Evolutionary conservation across 2,113 vertebrate species (phyloP).

Genomic region (Malaclemys terrapin): DNA sequence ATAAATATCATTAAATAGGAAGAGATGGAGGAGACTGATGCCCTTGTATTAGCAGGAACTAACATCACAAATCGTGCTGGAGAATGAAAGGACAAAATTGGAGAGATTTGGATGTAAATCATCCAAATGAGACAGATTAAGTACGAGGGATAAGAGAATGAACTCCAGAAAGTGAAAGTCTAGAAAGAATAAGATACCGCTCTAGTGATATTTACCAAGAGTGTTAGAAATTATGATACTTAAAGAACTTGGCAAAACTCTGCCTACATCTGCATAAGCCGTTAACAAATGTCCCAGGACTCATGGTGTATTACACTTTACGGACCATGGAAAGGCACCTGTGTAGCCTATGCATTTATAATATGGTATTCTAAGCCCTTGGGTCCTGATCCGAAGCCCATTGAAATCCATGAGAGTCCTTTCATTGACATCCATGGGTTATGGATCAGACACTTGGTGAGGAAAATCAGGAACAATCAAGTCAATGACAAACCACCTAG

Average conservation of each 20-base stretch:
- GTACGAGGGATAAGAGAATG: rapidly evolving
- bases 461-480: too few relatives aligned
- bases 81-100: conserved; percentile 37
- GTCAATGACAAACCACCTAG: too few relatives aligned
- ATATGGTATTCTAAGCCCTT: background rate
- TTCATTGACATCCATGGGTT: background rate
- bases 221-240: background rate
- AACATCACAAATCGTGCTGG: rapidly evolving
- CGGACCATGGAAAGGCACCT: background rate
- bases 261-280: rapidly evolving
- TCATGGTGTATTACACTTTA: rapidly evolving
- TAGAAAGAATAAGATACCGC: background rate
- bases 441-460: background rate
- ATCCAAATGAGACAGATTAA: conserved; percentile 19
- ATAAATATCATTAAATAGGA: conserved; percentile 72
- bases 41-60: conserved; percentile 50
- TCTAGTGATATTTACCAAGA: rapidly evolving
- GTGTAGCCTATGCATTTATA: background rate
- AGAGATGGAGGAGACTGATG: conserved; percentile 58
- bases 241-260: background rate
- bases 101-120: conserved; percentile 22
- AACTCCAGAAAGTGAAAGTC: background rate
- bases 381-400: rapidly evolving
- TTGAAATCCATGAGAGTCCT: rapidly evolving
- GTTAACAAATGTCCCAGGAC: background rate